Evolutionary conservation across 2,797 vertebrate genomes (phyloP), one percentile per base, ranked within the genome.

Genomic region (Arctocebus calabarensis): DNA sequence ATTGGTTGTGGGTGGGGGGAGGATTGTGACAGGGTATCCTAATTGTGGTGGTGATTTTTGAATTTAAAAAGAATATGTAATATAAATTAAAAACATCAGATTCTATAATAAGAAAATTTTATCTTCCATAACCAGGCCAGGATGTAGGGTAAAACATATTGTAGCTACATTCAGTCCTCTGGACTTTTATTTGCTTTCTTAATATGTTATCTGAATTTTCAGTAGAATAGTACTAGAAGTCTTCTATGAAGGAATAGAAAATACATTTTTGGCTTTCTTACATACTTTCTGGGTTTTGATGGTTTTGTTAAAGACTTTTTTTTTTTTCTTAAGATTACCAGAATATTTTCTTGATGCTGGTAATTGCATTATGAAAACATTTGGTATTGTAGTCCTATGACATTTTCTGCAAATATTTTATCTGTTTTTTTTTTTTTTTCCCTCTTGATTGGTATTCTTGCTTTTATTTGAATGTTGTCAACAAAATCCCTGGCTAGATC

Each of bases 201-300:
- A 77, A 6, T 32, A 78, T n/a, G 1, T 70, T 94, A 43, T 77
- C 70, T 43, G 43, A 79, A 84, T 88, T 95, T 93, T 93, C 48
- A 37, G 0, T 57, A 88, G 43, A 59, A 13, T 10, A 48, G 37
- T 73, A 37, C 29, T 19, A 89, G 75, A 75, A 71, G 27, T 43
- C 37, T 82, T 55, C 29, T 88, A 48, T 43, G 52, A 66, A 89
- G 40, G 43, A 75, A 34, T 88, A 34, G 22, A 84, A 84, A 40
- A 19, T 82, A 27, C 73, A 2, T 73, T 43, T 90, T 84, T 91
- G 89, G 12, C n/a, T 89, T 96, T 91, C 23, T 94, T 61, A 87
- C 19, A 10, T 32, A 61, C 20, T 62, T 5, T 40, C n/a, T 89
- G 52, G 23, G 34, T 29, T 88, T 59, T 84, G 52, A 77, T 81